phyloP scores from a whole-genome alignment of 64 coral and sea anemone species.

The Cladopsammia gracilis region DNA sequence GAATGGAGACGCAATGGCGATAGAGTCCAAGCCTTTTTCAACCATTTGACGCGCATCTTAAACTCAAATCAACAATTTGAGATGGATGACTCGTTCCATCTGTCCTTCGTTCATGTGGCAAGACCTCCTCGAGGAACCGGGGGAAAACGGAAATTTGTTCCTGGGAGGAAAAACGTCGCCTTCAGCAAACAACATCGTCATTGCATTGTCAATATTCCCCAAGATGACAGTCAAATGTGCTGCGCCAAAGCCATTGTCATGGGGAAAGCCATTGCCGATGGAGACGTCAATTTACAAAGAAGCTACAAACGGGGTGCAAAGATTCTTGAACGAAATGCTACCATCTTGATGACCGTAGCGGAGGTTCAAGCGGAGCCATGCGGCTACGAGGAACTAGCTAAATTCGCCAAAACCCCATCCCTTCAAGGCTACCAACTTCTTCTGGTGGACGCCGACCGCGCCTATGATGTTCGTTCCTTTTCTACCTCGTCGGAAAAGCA shows the following conservation, averaged over 20 bases:
- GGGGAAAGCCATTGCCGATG: neutral
- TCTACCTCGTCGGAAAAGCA: too few relatives aligned
- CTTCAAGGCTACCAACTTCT: neutral
- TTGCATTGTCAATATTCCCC: neutral
- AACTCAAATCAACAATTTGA: constrained; percentile 16
- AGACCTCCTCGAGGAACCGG: neutral
- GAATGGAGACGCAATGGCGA: too few relatives aligned
- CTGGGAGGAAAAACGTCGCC: neutral
- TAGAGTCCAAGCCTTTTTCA: too few relatives aligned
- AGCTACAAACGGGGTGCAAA: too few relatives aligned
- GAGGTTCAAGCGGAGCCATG: neutral
- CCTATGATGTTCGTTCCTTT: too few relatives aligned
- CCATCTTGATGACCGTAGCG: neutral
- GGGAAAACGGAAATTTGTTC: neutral
- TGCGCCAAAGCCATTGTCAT: neutral
- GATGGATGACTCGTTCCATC: neutral
- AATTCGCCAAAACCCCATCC: neutral
- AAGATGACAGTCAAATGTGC: neutral
- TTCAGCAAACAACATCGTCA: neutral
- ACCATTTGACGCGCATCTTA: neutral
- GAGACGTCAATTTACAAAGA: too few relatives aligned
- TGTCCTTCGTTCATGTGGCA: neutral
- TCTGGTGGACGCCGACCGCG: too few relatives aligned
- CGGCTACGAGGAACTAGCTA: neutral
- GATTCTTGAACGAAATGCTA: neutral